Conservation (phyloP, 1,140 invertebrate species). For the Bathynomus jamesi region DNA sequence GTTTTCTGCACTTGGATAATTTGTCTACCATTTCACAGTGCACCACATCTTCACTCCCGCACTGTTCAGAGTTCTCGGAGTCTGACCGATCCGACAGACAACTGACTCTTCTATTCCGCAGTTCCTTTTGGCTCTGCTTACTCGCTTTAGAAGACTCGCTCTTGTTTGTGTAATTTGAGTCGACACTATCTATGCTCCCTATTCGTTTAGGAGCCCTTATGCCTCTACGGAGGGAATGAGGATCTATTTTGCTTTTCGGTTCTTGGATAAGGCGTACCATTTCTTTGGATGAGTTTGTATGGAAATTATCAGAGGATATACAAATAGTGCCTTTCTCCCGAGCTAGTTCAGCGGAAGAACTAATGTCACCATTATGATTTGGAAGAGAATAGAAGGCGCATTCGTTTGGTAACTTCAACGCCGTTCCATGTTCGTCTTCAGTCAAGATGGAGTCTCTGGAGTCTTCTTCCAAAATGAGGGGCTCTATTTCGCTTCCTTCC, state of each 20-base stretch:
- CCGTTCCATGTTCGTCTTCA: too few species aligned
- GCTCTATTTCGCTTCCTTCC: too few species aligned
- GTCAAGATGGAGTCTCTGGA: too few species aligned
- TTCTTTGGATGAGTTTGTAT: too few species aligned
- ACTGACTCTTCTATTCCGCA: constrained; percentile 14
- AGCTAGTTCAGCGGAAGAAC: too few species aligned
- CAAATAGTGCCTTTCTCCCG: too few species aligned
- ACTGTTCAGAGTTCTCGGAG: constrained; percentile 26
- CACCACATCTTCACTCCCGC: constrained; percentile 20
- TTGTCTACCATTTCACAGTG: constrained; percentile 30
- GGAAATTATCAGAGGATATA: too few species aligned
- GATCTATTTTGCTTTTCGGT: constrained; percentile 6
- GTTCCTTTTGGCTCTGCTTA: constrained; percentile 12
- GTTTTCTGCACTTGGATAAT: constrained; percentile 23
- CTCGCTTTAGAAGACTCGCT: constrained; percentile 18
- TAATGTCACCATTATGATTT: too few species aligned
- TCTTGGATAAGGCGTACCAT: constrained; percentile 21
- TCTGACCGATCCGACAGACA: constrained; percentile 30
- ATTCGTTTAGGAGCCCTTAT: constrained; percentile 29
- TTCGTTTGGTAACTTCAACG: too few species aligned
- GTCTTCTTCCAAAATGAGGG: too few species aligned
- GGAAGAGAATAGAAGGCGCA: too few species aligned
- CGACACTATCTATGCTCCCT: constrained; percentile 17
- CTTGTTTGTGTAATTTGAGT: background rate
- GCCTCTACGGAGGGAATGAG: constrained; percentile 21